Evolutionary conservation across 2,113 vertebrate genomes (phyloP).

Genomic region (Nycticryphes semicollaris): DNA sequence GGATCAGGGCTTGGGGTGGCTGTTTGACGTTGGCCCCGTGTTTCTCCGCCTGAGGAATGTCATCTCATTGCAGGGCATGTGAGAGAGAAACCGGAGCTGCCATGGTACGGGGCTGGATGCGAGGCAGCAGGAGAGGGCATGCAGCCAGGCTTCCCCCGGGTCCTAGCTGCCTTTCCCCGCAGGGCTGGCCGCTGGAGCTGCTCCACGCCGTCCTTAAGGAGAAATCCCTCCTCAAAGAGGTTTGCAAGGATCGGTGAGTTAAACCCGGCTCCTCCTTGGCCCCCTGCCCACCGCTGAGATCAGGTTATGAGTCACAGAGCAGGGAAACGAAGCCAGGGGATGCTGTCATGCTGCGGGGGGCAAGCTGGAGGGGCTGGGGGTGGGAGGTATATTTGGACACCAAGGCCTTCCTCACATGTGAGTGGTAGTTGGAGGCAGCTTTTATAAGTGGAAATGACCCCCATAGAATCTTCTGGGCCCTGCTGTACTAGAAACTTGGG

Average conservation of each 20-base stretch:
- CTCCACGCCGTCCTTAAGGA: accelerated
- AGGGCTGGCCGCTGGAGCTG: not conserved
- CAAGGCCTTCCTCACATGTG: accelerated
- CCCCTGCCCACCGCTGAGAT: not conserved
- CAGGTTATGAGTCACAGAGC: not conserved
- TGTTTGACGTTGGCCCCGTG: not conserved
- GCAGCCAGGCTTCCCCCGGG: not conserved
- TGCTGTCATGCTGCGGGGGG: not conserved
- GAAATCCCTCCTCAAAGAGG: not conserved
- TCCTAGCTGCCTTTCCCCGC: accelerated
- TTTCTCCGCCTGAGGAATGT: not conserved
- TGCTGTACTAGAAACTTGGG: not conserved
- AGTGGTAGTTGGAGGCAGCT: not conserved
- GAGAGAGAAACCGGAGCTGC: not conserved
- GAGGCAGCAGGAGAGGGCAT: accelerated
- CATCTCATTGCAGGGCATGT: not conserved
- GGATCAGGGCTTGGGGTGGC: not conserved
- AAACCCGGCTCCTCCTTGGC: not conserved
- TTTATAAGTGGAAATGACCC: not conserved
- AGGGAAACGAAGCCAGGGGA: slow-evolving; percentile 1
- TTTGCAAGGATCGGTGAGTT: not conserved
- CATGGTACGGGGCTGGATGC: not conserved
- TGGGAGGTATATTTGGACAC: not conserved
- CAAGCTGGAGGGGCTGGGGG: too few species aligned
- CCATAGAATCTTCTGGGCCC: accelerated